Conservation (phyloP, 2,113 vertebrate genomes). For the Pelodiscus sinensis region DNA sequence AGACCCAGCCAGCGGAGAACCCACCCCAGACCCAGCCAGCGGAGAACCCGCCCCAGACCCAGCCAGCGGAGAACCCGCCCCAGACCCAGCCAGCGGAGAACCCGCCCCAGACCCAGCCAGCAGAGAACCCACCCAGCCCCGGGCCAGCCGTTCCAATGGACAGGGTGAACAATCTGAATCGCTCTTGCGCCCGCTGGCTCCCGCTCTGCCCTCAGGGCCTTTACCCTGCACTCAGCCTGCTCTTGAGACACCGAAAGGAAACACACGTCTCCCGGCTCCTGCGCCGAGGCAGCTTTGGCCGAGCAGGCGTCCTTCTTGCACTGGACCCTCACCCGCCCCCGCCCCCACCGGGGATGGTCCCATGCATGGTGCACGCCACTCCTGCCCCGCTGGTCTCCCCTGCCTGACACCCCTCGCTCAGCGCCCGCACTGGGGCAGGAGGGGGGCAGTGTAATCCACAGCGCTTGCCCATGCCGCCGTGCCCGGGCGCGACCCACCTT, state of each 20-base stretch:
- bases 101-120: too few relatives aligned
- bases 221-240: neutral
- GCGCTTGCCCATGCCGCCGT: neutral
- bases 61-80: too few relatives aligned
- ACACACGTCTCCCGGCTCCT: neutral
- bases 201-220: neutral
- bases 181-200: neutral
- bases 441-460: neutral
- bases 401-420: neutral
- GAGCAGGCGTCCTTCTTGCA: rapidly evolving
- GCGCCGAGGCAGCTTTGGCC: neutral
- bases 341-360: rapidly evolving
- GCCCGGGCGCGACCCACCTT: slow-evolving; percentile 79
- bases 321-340: neutral
- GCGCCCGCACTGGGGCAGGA: too few relatives aligned
- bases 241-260: neutral
- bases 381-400: neutral
- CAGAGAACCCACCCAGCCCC: neutral
- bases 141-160: too few relatives aligned
- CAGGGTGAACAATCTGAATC: neutral
- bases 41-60: too few relatives aligned
- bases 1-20: too few relatives aligned
- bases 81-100: too few relatives aligned
- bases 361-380: rapidly evolving
- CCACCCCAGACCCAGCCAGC: neutral